These are phyloP conservation scores for Tragelaphus buxtoni DNA, from an alignment of 2,113 vertebrate species.

Conservation along the genomic window DNA sequence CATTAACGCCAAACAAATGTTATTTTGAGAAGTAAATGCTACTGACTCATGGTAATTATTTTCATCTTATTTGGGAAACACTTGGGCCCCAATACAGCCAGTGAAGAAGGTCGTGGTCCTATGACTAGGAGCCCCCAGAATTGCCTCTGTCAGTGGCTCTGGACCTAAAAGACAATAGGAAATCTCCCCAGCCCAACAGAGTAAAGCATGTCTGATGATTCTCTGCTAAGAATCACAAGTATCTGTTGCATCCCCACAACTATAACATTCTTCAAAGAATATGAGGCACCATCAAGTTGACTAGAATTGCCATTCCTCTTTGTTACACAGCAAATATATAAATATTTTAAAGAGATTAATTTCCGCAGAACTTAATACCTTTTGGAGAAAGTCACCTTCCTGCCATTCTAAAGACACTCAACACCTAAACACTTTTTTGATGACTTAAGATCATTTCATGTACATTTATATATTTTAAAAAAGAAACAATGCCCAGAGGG, in stretches of 20 bases:
- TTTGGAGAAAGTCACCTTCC: neutral
- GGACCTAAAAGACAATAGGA: neutral
- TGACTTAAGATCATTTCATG: neutral
- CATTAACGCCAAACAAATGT: slow-evolving; percentile 27
- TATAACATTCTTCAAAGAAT: neutral
- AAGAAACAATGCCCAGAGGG: neutral
- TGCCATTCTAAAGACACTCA: neutral
- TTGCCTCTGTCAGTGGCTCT: neutral
- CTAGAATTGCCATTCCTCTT: neutral
- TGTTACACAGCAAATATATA: neutral
- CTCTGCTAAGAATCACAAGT: neutral
- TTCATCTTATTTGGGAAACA: slow-evolving; percentile 25
- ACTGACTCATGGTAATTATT: slow-evolving; percentile 2
- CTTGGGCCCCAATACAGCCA: neutral
- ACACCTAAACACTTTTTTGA: neutral
- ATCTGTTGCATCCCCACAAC: neutral
- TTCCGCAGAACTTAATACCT: neutral
- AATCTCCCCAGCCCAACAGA: neutral
- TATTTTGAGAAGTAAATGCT: slow-evolving; percentile 28
- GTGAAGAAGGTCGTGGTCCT: neutral
- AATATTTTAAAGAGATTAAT: neutral
- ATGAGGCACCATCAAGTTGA: neutral
- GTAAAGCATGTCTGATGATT: neutral
- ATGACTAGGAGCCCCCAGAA: neutral
- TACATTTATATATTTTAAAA: neutral